These are phyloP conservation scores for Scyliorhinus canicula DNA, from an alignment of 2,797 vertebrate species.

Conservation along the genomic window DNA sequence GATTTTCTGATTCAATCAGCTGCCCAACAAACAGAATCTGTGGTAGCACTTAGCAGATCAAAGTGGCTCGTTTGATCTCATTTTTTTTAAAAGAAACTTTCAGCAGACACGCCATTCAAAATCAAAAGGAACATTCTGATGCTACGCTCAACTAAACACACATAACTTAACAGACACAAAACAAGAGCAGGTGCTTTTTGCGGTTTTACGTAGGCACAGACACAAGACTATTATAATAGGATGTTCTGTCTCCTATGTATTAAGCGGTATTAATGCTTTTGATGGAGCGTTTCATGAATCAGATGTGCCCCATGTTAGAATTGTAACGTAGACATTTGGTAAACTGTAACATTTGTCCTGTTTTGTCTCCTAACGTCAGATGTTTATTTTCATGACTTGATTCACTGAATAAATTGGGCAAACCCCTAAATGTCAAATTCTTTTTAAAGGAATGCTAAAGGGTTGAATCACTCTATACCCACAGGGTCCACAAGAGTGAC, in stretches of 20 bases:
- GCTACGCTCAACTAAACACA: not conserved
- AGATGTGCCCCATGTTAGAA: not conserved
- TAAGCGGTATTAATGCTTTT: slow-evolving; percentile 9
- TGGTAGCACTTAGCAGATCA: slow-evolving; percentile 11
- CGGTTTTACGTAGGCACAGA: not conserved
- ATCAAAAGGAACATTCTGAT: slow-evolving; percentile 21
- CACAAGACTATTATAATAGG: slow-evolving; percentile 19
- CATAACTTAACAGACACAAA: slow-evolving; percentile 1
- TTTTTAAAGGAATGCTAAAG: not conserved
- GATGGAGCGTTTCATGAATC: not conserved
- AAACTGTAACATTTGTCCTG: slow-evolving; percentile 3
- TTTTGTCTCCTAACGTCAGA: not conserved
- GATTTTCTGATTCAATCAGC: slow-evolving; percentile 10
- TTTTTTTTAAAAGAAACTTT: no score
- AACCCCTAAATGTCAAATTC: slow-evolving; percentile 15
- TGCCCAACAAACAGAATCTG: not conserved
- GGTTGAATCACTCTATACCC: slow-evolving; percentile 14
- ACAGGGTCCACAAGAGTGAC: slow-evolving; percentile 18
- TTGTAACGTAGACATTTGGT: not conserved
- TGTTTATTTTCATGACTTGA: slow-evolving; percentile 33
- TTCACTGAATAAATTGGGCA: slow-evolving; percentile 13
- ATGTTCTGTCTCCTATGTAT: not conserved
- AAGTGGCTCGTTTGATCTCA: slow-evolving; percentile 15
- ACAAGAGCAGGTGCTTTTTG: slow-evolving; percentile 9
- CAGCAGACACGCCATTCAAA: not conserved